phyloP scores from a whole-genome alignment of 2,888 invertebrate species.

The Oscheius onirici region DNA sequence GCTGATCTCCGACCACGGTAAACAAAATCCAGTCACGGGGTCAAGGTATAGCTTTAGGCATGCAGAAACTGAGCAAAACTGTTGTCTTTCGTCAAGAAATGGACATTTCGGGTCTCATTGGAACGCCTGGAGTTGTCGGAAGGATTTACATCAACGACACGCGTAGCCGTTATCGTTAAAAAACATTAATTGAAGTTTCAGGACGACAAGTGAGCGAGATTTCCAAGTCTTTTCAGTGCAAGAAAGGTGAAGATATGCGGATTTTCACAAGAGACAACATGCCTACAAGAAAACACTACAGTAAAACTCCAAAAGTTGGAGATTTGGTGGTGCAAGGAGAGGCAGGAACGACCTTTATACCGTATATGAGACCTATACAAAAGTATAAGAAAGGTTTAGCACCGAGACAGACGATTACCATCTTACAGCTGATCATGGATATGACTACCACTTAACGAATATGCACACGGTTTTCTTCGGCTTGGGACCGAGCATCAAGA shows the following conservation, averaged over 20 bases:
- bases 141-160: slow-evolving; percentile 57
- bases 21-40: not conserved
- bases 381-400: slow-evolving; percentile 6
- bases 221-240: slow-evolving; percentile 55
- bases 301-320: slow-evolving; percentile 54
- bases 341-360: slow-evolving; percentile 56
- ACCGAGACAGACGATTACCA: not conserved
- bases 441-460: slow-evolving; percentile 56
- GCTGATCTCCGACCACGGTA: slow-evolving; percentile 66
- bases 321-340: slow-evolving; percentile 64
- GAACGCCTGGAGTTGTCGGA: slow-evolving; percentile 60
- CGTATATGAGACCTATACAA: slow-evolving; percentile 28
- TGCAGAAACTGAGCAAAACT: slow-evolving; percentile 56
- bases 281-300: slow-evolving; percentile 61
- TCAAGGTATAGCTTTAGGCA: slow-evolving; percentile 37
- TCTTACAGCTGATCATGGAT: slow-evolving; percentile 61
- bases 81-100: slow-evolving; percentile 53
- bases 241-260: slow-evolving; percentile 47
- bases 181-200: too few relatives aligned
- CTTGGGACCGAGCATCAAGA: slow-evolving; percentile 62
- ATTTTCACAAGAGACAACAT: slow-evolving; percentile 54
- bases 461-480: slow-evolving; percentile 69
- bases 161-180: slow-evolving; percentile 18
- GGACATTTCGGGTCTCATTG: slow-evolving; percentile 47
- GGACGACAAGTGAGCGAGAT: slow-evolving; percentile 36